Evolutionary conservation across 2,888 invertebrate genomes (phyloP), one percentile per base, ranked within the genome.

Genomic region (Megamerina dolium): DNA sequence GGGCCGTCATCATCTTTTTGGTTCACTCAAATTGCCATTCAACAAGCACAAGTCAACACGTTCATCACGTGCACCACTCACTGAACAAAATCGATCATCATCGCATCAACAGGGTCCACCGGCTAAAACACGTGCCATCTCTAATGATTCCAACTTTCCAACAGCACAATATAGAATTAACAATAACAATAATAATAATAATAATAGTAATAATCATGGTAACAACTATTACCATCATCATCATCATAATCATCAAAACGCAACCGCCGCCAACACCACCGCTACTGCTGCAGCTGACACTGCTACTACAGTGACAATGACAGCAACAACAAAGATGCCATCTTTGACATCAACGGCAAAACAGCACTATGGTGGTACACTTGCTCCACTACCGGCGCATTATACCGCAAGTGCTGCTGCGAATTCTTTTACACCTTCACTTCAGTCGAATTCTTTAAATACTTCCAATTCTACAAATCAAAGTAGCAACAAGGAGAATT

Each of bases 401-500:
- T n/a, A n/a, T n/a, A n/a, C n/a, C n/a, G n/a, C n/a, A n/a, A n/a
- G n/a, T n/a, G 23, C 16, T 12, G 35, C 29, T 33, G 12, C 45
- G 6, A 42, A 20, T 30, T 36, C 51, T 18, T 37, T 51, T 29
- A 48, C 34, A 26, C 20, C 40, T 29, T 26, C 52, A 52, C 13
- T n/a, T n/a, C n/a, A n/a, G n/a, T n/a, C n/a, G n/a, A n/a, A n/a
- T n/a, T n/a, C n/a, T n/a, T n/a, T n/a, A n/a, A n/a, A n/a, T n/a
- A n/a, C n/a, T n/a, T n/a, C n/a, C n/a, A n/a, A n/a, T n/a, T n/a
- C n/a, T n/a, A n/a, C n/a, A n/a, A n/a, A n/a, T n/a, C n/a, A n/a
- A 37, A 45, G 48, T 42, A 55, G 53, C 51, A 64, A 63, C 45
- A 70, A 67, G 43, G 68, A 70, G 38, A 68, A 65, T 29, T 61